Evolutionary conservation across 2,888 invertebrate genomes (phyloP).

Genomic region (Diarsia dahlii): DNA sequence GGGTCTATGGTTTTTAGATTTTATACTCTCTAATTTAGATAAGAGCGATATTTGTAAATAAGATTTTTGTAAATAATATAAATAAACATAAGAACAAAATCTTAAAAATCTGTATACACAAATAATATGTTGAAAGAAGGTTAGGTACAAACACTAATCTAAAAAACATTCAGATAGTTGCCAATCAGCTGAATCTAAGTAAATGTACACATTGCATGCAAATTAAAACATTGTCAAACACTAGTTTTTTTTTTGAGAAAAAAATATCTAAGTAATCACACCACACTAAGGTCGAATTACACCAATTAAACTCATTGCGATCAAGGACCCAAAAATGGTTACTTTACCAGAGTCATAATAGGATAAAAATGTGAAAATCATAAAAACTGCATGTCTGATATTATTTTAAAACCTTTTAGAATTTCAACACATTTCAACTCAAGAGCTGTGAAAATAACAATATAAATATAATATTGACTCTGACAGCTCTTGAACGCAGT

Average conservation of each 20-base stretch:
- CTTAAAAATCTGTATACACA: background rate
- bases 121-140: constrained; percentile 14
- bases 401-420: too few relatives aligned
- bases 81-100: background rate
- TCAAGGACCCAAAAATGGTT: too few relatives aligned
- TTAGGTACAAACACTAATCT: constrained; percentile 34
- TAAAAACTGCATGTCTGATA: too few relatives aligned
- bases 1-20: background rate
- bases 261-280: constrained; percentile 45
- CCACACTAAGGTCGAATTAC: constrained; percentile 38
- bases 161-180: constrained; percentile 60
- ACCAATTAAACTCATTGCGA: background rate
- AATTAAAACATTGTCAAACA: constrained; percentile 63
- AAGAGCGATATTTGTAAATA: background rate
- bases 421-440: too few relatives aligned
- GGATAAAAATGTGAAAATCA: too few relatives aligned
- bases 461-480: background rate
- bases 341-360: too few relatives aligned
- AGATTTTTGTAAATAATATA: background rate
- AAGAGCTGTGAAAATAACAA: background rate
- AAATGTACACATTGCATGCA: constrained; percentile 70
- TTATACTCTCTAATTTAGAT: background rate
- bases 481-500: background rate
- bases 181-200: constrained; percentile 56
- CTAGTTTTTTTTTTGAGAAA: constrained; percentile 34